phyloP scores from a whole-genome alignment of 2,797 vertebrate genomes.

The Furcifer pardalis region DNA sequence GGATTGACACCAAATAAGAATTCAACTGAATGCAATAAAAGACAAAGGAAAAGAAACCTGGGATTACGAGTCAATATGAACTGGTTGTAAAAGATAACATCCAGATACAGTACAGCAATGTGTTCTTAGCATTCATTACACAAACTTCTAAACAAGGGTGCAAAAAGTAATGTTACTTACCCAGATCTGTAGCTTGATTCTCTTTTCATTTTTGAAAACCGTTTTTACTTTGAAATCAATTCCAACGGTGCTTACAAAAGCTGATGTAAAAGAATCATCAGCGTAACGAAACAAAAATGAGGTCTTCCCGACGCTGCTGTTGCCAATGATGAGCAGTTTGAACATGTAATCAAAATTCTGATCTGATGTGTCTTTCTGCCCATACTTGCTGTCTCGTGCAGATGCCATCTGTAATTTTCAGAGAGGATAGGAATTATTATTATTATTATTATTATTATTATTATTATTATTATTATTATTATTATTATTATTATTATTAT shows the following conservation, averaged over 20 bases:
- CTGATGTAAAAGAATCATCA: conserved; percentile 96
- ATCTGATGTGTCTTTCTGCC: conserved; percentile 94
- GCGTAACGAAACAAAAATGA: conserved; percentile 97
- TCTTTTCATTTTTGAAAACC: conserved; percentile 97
- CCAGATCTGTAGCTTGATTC: conserved; percentile 99
- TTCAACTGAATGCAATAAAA: not conserved
- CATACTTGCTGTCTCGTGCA: conserved; percentile 88
- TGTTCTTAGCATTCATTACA: not conserved
- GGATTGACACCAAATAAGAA: not conserved
- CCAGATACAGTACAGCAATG: not conserved
- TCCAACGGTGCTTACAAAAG: conserved; percentile 97
- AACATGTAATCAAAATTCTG: conserved; percentile 99
- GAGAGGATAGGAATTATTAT: not conserved
- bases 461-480: too few species aligned
- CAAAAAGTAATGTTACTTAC: conserved; percentile 76
- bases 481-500: too few species aligned
- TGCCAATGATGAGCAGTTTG: conserved; percentile 96
- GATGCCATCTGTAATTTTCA: conserved; percentile 88
- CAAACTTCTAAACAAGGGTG: not conserved
- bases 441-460: too few species aligned
- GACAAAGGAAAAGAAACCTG: not conserved
- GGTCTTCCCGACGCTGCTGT: conserved; percentile 98
- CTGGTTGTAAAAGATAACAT: not conserved
- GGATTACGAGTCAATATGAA: not conserved
- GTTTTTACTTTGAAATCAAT: conserved; percentile 99